Conservation (phyloP, 2,888 invertebrate species). For the Lasioglossum villosulum region DNA sequence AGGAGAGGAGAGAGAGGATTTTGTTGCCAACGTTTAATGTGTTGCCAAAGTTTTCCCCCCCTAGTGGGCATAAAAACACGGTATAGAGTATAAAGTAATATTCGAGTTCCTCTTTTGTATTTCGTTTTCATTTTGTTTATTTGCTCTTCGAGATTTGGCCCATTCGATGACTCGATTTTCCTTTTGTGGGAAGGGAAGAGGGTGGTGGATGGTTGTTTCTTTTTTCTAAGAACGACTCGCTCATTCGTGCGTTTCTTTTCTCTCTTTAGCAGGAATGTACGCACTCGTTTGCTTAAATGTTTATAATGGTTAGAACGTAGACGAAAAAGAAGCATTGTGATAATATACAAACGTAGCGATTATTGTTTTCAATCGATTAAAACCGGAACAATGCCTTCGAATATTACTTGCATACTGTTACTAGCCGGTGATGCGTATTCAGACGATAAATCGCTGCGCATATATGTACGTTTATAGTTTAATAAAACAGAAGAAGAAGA, state of each 20-base stretch:
- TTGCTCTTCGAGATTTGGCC: conserved; percentile 20
- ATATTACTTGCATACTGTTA: conserved; percentile 61
- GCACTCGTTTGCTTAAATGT: conserved; percentile 25
- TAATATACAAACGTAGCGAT: conserved; percentile 23
- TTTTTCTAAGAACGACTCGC: conserved; percentile 8
- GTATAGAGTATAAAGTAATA: conserved; percentile 75
- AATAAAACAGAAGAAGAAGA: background rate
- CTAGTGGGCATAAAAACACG: conserved; percentile 72
- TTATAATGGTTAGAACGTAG: conserved; percentile 28
- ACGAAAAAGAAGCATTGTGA: conserved; percentile 43
- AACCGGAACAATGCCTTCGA: conserved; percentile 41
- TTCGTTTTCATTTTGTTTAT: conserved; percentile 23
- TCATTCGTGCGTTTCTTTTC: conserved; percentile 34
- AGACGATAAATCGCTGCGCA: conserved; percentile 56
- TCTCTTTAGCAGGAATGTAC: background rate
- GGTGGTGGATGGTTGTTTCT: background rate
- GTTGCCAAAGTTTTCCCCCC: conserved; percentile 81
- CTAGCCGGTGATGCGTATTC: conserved; percentile 60
- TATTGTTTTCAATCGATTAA: conserved; percentile 17
- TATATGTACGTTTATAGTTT: conserved; percentile 20
- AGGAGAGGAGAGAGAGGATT: conserved; percentile 72
- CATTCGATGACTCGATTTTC: background rate
- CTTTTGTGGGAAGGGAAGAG: background rate
- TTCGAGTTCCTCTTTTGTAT: conserved; percentile 55
- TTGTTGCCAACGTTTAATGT: conserved; percentile 81